These are phyloP conservation scores for Dunckerocampus dactyliophorus DNA, from an alignment of 2,113 vertebrate species.

Conservation along the genomic window DNA sequence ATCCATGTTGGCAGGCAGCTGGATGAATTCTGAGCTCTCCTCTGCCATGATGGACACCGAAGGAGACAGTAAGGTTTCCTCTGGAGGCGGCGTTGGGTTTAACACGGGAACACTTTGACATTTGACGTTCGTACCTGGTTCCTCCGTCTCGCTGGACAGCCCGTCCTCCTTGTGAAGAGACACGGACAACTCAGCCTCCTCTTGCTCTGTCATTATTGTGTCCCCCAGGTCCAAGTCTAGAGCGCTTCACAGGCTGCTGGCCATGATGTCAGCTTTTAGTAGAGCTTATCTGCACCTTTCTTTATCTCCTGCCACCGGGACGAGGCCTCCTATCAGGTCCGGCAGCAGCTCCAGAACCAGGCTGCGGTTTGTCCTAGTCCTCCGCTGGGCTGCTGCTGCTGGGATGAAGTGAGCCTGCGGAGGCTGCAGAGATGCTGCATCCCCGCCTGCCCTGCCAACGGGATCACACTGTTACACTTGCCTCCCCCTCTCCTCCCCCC, in stretches of 20 bases:
- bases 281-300: background rate
- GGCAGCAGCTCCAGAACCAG: background rate
- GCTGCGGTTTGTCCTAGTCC: background rate
- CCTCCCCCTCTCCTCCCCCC: slow-evolving; percentile 21
- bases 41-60: slow-evolving; percentile 50
- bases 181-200: slow-evolving; percentile 56
- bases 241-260: slow-evolving; percentile 32
- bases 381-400: slow-evolving; percentile 15
- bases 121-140: slow-evolving; percentile 53
- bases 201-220: slow-evolving; percentile 60
- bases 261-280: slow-evolving; percentile 12
- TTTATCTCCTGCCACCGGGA: slow-evolving; percentile 2
- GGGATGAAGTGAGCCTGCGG: slow-evolving; percentile 14
- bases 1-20: slow-evolving; percentile 42
- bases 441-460: slow-evolving; percentile 23
- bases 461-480: slow-evolving; percentile 31
- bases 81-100: slow-evolving; percentile 56
- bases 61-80: slow-evolving; percentile 48
- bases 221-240: background rate
- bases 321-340: background rate
- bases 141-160: slow-evolving; percentile 53
- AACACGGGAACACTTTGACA: slow-evolving; percentile 77
- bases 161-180: slow-evolving; percentile 54
- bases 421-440: slow-evolving; percentile 20
- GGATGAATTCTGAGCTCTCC: slow-evolving; percentile 51